Evolutionary conservation across 2,888 invertebrate species (phyloP).

Genomic region (Tricholauxania praeusta): DNA sequence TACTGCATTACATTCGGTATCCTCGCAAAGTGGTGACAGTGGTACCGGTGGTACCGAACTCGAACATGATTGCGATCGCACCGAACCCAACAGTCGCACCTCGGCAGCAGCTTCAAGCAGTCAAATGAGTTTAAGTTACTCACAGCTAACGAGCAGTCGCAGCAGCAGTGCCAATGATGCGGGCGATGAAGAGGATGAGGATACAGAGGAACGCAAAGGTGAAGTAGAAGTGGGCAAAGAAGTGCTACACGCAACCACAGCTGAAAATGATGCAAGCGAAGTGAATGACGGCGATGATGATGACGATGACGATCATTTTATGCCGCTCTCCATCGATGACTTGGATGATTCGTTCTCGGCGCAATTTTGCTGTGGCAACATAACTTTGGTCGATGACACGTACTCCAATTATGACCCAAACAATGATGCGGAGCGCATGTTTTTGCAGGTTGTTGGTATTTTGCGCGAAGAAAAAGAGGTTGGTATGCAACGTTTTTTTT

Average conservation of each 20-base stretch:
- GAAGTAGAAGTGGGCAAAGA: conserved; percentile 45
- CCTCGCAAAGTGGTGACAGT: conserved; percentile 62
- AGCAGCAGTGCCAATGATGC: conserved; percentile 41
- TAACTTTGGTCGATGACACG: conserved; percentile 66
- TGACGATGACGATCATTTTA: conserved; percentile 50
- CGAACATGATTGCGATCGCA: conserved; percentile 54
- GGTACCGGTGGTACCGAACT: conserved; percentile 64
- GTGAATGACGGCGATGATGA: conserved; percentile 37
- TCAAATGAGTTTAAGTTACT: conserved; percentile 61
- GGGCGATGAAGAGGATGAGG: conserved; percentile 50
- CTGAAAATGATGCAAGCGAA: conserved; percentile 45
- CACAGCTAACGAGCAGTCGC: conserved; percentile 56
- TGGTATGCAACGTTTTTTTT: conserved; percentile 47
- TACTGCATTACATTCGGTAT: conserved; percentile 43
- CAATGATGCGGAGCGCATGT: conserved; percentile 68
- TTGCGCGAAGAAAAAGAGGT: conserved; percentile 68
- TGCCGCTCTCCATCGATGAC: conserved; percentile 39
- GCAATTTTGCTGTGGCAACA: conserved; percentile 61
- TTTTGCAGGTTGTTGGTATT: conserved; percentile 67
- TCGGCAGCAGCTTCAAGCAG: conserved; percentile 56
- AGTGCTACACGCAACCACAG: no score
- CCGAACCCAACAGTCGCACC: conserved; percentile 49
- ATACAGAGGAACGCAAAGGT: conserved; percentile 3
- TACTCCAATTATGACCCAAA: conserved; percentile 66
- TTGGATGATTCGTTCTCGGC: conserved; percentile 57